Evolutionary conservation across 2,113 vertebrate species (phyloP).

Genomic region (Leiothrix lutea): DNA sequence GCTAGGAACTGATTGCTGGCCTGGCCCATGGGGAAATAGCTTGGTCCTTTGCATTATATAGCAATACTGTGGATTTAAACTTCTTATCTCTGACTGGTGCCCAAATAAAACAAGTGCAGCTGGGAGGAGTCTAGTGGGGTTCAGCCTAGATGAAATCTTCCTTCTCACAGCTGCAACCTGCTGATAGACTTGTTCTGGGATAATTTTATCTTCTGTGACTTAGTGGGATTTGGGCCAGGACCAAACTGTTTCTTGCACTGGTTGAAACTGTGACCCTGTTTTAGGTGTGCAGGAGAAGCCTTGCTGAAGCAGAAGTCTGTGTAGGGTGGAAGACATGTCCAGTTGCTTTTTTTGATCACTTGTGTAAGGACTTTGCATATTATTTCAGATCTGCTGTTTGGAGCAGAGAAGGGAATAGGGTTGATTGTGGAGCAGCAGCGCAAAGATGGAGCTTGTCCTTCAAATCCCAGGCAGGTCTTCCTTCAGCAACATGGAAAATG

Average conservation of each 20-base stretch:
- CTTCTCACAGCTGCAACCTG: not conserved
- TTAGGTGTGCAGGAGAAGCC: not conserved
- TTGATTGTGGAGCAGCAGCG: not conserved
- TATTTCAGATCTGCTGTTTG: not conserved
- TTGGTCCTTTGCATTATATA: not conserved
- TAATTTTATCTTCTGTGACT: not conserved
- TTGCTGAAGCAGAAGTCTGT: not conserved
- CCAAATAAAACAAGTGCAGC: conserved; percentile 19
- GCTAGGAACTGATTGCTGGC: not conserved
- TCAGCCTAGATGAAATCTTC: not conserved
- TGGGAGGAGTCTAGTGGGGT: not conserved
- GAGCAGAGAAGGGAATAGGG: not conserved
- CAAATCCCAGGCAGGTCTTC: not conserved
- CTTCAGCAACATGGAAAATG: not conserved
- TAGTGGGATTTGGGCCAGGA: not conserved
- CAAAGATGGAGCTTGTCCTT: not conserved
- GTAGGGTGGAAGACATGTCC: accelerated
- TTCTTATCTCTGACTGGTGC: not conserved
- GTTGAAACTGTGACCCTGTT: not conserved
- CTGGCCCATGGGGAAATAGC: not conserved
- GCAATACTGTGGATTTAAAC: not conserved
- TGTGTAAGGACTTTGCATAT: not conserved
- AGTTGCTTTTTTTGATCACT: not conserved
- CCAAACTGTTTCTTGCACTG: not conserved
- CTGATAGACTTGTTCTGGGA: not conserved